Base-by-base conservation (phyloP, 1,140 invertebrate genomes). In the Drosophila bocki region DNA sequence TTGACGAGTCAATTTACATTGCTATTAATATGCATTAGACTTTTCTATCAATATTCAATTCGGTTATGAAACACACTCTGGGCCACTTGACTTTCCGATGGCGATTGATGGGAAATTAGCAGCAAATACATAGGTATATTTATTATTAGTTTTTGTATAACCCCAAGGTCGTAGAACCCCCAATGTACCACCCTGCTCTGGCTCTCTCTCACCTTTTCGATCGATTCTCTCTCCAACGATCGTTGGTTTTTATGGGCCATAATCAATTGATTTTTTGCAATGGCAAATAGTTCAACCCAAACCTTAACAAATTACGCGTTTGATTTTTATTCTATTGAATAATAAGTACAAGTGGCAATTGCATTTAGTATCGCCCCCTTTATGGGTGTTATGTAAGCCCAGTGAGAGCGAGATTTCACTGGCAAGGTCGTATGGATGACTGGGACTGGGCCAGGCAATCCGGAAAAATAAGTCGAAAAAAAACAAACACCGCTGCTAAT, bases 291-390 rank as follows among this genome's bases (percentile, higher is more conserved):
- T 59, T 42, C 51, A 59, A 53, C 33, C 29, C 11, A 58, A 50
- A 59, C 67, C 69, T 33, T 72, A 72, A 72, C 37, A 72, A 72
- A 60, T 60, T 72, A 72, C 70, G 67, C 67, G n/a, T 72, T 72
- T 72, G 37, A 26, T 17, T 51, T 72, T 44, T 32, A 59, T 72
- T 72, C 37, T 32, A 51, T 72, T 72, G 39, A 72, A 72, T 72
- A 72, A 72, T 69, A 57, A 57, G 54, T 62, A 42, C 50, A 51
- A 72, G 45, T 72, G 45, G 39, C 33, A 29, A 32, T 37, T 48
- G 44, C 69, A 70, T 56, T 72, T 58, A 59, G 51, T 50, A 48
- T 70, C 7, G 56, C 53, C 67, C 42, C 37, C 45, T 37, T 15
- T 19, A 35, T 42, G 44, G 53, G 37, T 42, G 45, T 72, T 72